These are phyloP conservation scores for Phymanthus crucifer DNA, from an alignment of 92 coral and sea anemone species.

Conservation along the genomic window DNA sequence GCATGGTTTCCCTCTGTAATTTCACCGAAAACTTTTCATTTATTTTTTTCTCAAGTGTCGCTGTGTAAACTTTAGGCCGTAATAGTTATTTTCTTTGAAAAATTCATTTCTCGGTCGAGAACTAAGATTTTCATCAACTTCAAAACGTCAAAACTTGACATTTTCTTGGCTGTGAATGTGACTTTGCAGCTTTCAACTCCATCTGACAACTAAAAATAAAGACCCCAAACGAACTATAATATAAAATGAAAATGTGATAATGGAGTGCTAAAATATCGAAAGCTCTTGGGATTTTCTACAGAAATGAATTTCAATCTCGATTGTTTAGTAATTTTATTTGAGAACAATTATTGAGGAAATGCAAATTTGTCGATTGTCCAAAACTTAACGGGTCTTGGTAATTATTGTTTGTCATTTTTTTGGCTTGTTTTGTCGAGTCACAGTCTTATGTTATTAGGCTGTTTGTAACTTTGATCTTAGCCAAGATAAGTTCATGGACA, in stretches of 20 bases:
- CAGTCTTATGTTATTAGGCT: too few species aligned
- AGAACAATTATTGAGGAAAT: slow-evolving; percentile 4
- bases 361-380: neutral
- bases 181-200: neutral
- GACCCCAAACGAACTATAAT: neutral
- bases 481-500: neutral
- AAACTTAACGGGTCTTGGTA: too few species aligned
- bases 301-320: neutral
- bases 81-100: slow-evolving; percentile 3
- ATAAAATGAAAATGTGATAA: neutral
- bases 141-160: neutral
- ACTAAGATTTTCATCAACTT: neutral
- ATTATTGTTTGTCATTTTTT: too few species aligned
- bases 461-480: neutral
- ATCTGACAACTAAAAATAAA: neutral
- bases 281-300: neutral
- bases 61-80: slow-evolving; percentile 12
- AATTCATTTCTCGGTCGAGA: neutral
- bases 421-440: neutral
- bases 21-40: neutral
- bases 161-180: neutral
- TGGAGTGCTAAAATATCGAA: neutral
- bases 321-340: neutral
- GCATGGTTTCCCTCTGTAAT: neutral
- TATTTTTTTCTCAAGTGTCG: neutral